Percentiles rank a stretch among this genome's conserved stretches.
Conservation (phyloP, 2,888 invertebrate genomes). For the Tridacna gigas region DNA sequence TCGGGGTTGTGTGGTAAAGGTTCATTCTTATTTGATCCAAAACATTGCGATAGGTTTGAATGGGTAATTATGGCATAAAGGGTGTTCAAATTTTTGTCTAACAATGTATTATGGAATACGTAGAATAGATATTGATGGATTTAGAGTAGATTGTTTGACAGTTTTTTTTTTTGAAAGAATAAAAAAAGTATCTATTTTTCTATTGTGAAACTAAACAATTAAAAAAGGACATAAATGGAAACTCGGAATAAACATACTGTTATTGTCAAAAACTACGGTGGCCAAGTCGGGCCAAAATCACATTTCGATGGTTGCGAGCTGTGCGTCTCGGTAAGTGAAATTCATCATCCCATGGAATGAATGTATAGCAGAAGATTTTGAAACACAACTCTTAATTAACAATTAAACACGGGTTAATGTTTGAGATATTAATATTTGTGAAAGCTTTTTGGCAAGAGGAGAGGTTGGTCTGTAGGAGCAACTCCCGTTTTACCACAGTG, state of each 20-base stretch:
- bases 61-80: too few relatives aligned
- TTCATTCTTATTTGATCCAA: too few relatives aligned
- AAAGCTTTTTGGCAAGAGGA: too few relatives aligned
- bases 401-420: too few relatives aligned
- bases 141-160: slow-evolving; percentile 18
- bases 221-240: slow-evolving; percentile 9
- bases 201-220: slow-evolving; percentile 17
- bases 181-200: slow-evolving; percentile 21
- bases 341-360: not conserved
- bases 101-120: not conserved
- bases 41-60: too few relatives aligned
- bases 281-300: slow-evolving; percentile 4
- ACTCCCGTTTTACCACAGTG: too few relatives aligned
- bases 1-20: too few relatives aligned
- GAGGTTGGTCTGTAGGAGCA: too few relatives aligned
- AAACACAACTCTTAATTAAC: not conserved
- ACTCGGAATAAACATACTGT: not conserved
- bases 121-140: slow-evolving; percentile 14
- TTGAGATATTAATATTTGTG: too few relatives aligned
- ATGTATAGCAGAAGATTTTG: not conserved
- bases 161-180: not conserved
- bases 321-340: slow-evolving; percentile 8
- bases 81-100: not conserved
- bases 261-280: slow-evolving; percentile 5
- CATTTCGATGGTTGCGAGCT: slow-evolving; percentile 8